Evolutionary conservation across 2,113 vertebrate species (phyloP).

Genomic region (Hyaena hyaena): DNA sequence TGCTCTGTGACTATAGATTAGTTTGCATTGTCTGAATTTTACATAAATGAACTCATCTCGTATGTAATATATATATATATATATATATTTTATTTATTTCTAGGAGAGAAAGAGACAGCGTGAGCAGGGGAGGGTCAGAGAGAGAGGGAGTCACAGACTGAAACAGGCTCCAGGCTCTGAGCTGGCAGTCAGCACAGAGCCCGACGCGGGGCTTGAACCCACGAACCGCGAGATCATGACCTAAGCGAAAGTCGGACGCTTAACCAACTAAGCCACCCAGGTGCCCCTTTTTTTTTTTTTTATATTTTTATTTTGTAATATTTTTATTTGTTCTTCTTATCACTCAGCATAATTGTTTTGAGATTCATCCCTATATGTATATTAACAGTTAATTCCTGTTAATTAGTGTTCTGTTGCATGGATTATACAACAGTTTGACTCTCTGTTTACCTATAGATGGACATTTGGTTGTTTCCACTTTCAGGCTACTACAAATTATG

Average conservation of each 20-base stretch:
- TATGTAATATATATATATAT: background rate
- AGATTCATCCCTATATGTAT: background rate
- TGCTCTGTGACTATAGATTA: conserved; percentile 24
- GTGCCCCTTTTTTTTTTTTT: too few species aligned
- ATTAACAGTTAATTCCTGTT: background rate
- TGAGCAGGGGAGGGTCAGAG: too few species aligned
- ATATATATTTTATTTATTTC: background rate
- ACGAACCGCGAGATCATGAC: too few species aligned
- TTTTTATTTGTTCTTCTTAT: conserved; percentile 52
- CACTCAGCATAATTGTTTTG: conserved; percentile 12
- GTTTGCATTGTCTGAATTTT: conserved; percentile 59
- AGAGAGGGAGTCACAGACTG: too few species aligned
- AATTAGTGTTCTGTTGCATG: background rate
- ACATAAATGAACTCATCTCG: background rate
- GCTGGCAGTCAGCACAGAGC: too few species aligned
- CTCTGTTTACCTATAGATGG: background rate
- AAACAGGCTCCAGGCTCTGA: too few species aligned
- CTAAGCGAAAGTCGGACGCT: too few species aligned
- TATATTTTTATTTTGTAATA: background rate
- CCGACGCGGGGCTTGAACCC: too few species aligned
- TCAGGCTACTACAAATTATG: background rate
- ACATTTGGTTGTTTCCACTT: conserved; percentile 13
- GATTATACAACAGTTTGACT: background rate
- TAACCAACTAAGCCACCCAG: too few species aligned
- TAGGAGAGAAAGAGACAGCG: too few species aligned